Conservation (phyloP, 1,140 invertebrate genomes). For the Metaphire vulgaris region DNA sequence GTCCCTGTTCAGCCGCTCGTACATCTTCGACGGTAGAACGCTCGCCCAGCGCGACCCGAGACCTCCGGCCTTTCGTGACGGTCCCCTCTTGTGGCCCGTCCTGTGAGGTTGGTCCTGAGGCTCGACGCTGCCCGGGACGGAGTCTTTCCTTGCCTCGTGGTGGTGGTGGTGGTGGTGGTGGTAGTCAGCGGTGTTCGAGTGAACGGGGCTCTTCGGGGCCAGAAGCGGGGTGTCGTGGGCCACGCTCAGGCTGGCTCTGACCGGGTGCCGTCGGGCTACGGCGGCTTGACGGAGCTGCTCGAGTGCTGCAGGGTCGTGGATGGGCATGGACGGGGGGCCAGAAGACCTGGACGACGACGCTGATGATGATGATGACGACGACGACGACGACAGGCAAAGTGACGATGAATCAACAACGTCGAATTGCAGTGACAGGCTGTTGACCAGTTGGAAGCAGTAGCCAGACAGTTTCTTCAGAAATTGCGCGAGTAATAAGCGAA, state of each 20-base stretch:
- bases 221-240: neutral
- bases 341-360: neutral
- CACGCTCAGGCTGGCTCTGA: neutral
- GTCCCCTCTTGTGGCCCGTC: neutral
- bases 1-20: neutral
- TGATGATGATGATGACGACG: neutral
- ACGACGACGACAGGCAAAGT: neutral
- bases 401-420: neutral
- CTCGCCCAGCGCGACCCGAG: neutral
- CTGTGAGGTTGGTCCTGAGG: too few species aligned
- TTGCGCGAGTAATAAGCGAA: too few species aligned
- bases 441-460: too few species aligned
- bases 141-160: too few species aligned
- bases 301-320: neutral
- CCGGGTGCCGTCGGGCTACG: neutral
- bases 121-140: too few species aligned
- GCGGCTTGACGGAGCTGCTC: neutral
- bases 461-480: too few species aligned
- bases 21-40: neutral
- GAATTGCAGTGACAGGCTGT: too few species aligned
- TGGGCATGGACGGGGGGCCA: neutral
- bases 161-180: neutral
- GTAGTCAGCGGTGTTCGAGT: neutral
- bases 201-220: neutral
- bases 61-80: neutral